Percentiles rank a stretch among this genome's conserved stretches.
phyloP scores from a whole-genome alignment of 2,888 invertebrate genomes.

The Mesorhabditis sp. region DNA sequence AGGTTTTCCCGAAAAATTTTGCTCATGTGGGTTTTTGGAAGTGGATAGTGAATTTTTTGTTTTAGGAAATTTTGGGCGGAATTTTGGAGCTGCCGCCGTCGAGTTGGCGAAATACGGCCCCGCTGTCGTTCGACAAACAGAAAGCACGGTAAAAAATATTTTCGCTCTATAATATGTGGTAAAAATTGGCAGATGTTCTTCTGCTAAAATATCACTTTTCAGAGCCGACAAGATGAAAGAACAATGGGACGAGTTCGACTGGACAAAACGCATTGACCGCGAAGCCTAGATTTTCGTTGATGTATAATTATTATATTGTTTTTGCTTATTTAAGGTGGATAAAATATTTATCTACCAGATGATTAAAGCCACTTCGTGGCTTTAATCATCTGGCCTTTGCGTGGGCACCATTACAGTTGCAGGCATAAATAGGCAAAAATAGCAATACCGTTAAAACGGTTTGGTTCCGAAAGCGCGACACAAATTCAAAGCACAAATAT shows the following conservation, averaged over 20 bases:
- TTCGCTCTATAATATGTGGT: neutral
- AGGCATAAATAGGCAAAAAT: no score
- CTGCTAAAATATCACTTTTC: neutral
- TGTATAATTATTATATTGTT: no score
- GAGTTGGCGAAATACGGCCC: constrained; percentile 78
- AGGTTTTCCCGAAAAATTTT: constrained; percentile 80
- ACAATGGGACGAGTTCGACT: constrained; percentile 37
- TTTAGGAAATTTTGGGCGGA: constrained; percentile 83
- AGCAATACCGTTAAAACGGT: no score
- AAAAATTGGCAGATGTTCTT: neutral
- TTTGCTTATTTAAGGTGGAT: no score
- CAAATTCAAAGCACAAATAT: neutral
- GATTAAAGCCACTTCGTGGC: no score
- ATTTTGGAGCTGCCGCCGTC: constrained; percentile 79
- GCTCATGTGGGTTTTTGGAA: constrained; percentile 71
- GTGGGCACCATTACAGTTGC: no score
- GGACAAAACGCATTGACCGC: constrained; percentile 29
- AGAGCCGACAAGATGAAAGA: constrained; percentile 25
- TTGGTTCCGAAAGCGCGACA: neutral
- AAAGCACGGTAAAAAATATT: constrained; percentile 12
- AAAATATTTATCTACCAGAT: no score
- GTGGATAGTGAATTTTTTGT: constrained; percentile 3
- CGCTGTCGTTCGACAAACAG: constrained; percentile 70
- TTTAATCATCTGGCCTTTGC: no score
- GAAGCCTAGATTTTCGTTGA: no score